Conservation (phyloP, 2,888 invertebrate species). For the Nipponacmea schrenckii region DNA sequence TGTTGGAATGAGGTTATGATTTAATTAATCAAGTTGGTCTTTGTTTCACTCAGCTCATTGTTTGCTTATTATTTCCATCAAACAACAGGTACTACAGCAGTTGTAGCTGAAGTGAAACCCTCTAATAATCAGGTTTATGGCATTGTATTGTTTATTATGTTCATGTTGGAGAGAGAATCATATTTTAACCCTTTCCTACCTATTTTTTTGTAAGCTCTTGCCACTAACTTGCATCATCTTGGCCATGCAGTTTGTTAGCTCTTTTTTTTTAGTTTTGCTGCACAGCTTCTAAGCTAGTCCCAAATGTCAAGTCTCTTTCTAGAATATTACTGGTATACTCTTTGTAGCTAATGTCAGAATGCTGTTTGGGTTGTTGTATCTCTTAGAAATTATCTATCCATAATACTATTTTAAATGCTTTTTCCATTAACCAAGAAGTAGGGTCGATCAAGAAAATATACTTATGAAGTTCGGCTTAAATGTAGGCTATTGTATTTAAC, state of each 20-base stretch:
- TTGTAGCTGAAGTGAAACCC: slow-evolving; percentile 8
- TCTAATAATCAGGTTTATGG: slow-evolving; percentile 7
- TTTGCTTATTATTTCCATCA: slow-evolving; percentile 8
- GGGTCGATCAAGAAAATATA: no score
- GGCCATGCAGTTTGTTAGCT: slow-evolving; percentile 1
- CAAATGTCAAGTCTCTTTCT: not conserved
- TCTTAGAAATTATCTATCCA: no score
- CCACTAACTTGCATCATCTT: slow-evolving; percentile 8
- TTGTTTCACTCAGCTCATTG: slow-evolving; percentile 8
- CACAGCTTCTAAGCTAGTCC: slow-evolving; percentile 6
- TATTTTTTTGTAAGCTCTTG: slow-evolving; percentile 5
- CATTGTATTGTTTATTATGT: slow-evolving; percentile 4
- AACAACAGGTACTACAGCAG: not conserved
- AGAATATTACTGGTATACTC: no score
- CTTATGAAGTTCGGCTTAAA: no score
- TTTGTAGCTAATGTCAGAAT: no score
- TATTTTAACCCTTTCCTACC: slow-evolving; percentile 8
- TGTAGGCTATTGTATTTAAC: no score
- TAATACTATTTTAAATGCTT: no score
- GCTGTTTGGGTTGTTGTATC: no score
- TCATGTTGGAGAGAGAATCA: slow-evolving; percentile 5
- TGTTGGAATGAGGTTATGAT: no score
- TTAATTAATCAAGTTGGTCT: not conserved
- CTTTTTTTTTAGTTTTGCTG: not conserved
- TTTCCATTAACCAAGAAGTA: no score